Conservation (phyloP, 1,140 invertebrate species). For the Carcinoscorpius rotundicauda region DNA sequence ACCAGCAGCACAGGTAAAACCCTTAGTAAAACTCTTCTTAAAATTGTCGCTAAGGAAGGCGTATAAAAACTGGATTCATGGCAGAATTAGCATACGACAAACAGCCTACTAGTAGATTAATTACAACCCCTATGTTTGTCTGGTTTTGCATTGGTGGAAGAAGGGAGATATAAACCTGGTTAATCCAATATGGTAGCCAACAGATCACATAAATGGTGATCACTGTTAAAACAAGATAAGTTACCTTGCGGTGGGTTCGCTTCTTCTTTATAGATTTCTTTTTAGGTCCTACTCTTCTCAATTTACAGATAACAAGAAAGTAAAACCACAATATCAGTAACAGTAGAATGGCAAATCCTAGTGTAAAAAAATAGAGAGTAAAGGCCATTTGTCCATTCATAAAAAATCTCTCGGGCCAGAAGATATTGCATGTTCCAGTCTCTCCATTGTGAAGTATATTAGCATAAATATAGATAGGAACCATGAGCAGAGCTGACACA, state of each 20-base stretch:
- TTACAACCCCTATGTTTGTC: constrained; percentile 54
- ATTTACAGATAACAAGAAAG: constrained; percentile 76
- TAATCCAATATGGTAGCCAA: constrained; percentile 94
- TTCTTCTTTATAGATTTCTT: constrained; percentile 78
- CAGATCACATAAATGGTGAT: constrained; percentile 92
- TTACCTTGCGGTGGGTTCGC: constrained; percentile 79
- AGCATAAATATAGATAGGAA: constrained; percentile 83
- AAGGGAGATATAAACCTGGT: constrained; percentile 40
- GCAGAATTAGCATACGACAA: constrained; percentile 94
- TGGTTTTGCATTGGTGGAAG: constrained; percentile 40
- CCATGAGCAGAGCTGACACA: constrained; percentile 66
- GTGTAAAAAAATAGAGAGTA: constrained; percentile 78
- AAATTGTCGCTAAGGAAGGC: constrained; percentile 90
- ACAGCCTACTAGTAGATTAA: constrained; percentile 69
- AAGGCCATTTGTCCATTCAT: constrained; percentile 53
- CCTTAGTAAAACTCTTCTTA: constrained; percentile 87
- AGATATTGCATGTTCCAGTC: constrained; percentile 58
- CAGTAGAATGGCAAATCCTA: constrained; percentile 85
- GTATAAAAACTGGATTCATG: constrained; percentile 91
- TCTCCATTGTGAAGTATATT: constrained; percentile 44
- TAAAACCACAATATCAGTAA: constrained; percentile 89
- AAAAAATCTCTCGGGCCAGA: constrained; percentile 51
- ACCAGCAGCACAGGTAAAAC: constrained; percentile 36
- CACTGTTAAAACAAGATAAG: constrained; percentile 85
- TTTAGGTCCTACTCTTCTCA: constrained; percentile 42